Evolutionary conservation across 2,113 vertebrate species (phyloP).

Genomic region (Eudyptes chrysolophus): DNA sequence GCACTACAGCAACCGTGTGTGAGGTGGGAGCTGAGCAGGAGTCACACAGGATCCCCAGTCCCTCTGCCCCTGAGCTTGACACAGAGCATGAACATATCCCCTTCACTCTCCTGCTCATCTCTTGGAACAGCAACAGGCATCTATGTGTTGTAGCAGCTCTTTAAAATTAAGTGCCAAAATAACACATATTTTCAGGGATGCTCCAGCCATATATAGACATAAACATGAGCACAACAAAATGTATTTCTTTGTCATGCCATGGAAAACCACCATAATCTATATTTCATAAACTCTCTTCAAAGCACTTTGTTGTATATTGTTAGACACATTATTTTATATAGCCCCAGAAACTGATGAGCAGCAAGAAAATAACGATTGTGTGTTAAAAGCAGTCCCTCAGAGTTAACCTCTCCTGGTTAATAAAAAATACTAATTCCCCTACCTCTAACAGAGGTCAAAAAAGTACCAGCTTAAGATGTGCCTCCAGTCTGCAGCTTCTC

Average conservation of each 20-base stretch:
- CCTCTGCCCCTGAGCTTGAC: not conserved
- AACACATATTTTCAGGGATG: not conserved
- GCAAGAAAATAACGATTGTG: not conserved
- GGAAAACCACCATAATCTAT: not conserved
- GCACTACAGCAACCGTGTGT: accelerated
- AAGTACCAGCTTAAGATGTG: not conserved
- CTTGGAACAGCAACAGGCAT: not conserved
- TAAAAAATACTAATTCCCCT: not conserved
- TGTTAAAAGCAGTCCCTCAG: not conserved
- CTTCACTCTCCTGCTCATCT: not conserved
- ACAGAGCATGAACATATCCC: not conserved
- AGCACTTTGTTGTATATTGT: not conserved
- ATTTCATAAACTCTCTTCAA: not conserved
- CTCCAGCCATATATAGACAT: not conserved
- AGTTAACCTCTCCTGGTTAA: not conserved
- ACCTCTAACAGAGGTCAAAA: not conserved
- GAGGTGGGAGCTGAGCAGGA: not conserved
- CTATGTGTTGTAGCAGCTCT: not conserved
- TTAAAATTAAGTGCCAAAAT: not conserved
- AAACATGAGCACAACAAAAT: not conserved
- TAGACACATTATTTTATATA: not conserved
- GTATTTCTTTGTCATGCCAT: not conserved
- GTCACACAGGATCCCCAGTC: not conserved
- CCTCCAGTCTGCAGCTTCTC: not conserved
- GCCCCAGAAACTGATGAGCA: not conserved